Conservation (phyloP, 1,140 invertebrate genomes). For the Nasonia giraulti region DNA sequence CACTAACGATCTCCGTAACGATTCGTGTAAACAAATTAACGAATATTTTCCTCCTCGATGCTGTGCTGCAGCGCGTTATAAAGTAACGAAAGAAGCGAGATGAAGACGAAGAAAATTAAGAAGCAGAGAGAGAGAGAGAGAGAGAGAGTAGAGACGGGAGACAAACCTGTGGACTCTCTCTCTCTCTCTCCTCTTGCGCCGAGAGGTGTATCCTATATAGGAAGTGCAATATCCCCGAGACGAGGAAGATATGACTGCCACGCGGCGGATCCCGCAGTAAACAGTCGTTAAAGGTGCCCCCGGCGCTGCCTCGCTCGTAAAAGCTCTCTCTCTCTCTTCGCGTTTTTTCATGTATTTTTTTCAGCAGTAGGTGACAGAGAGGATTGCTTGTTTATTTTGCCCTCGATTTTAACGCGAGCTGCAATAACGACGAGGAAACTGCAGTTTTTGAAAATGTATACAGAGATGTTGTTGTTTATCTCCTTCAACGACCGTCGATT, state of each 20-base stretch:
- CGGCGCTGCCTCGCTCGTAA: slow-evolving; percentile 12
- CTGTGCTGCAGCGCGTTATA: too few species aligned
- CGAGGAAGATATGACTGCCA: neutral
- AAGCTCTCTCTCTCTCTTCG: neutral
- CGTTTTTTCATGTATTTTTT: slow-evolving; percentile 21
- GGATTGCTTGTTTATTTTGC: neutral
- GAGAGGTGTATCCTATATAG: neutral
- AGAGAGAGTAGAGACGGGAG: neutral
- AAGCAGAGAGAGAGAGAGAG: neutral
- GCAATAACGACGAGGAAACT: neutral
- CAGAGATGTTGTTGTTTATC: too few species aligned
- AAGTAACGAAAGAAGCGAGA: neutral
- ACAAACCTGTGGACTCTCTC: neutral
- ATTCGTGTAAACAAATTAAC: too few species aligned
- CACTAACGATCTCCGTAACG: too few species aligned
- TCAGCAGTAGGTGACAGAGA: neutral
- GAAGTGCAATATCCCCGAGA: slow-evolving; percentile 4
- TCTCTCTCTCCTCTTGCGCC: neutral
- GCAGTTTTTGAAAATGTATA: neutral
- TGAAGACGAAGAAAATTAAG: neutral
- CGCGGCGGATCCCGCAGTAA: slow-evolving; percentile 35
- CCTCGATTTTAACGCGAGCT: neutral
- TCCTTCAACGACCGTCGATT: too few species aligned
- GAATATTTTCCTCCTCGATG: too few species aligned
- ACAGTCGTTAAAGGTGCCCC: slow-evolving; percentile 41